Evolutionary conservation across 2,888 invertebrate species (phyloP).

Genomic region (Argyresthia goedartella): DNA sequence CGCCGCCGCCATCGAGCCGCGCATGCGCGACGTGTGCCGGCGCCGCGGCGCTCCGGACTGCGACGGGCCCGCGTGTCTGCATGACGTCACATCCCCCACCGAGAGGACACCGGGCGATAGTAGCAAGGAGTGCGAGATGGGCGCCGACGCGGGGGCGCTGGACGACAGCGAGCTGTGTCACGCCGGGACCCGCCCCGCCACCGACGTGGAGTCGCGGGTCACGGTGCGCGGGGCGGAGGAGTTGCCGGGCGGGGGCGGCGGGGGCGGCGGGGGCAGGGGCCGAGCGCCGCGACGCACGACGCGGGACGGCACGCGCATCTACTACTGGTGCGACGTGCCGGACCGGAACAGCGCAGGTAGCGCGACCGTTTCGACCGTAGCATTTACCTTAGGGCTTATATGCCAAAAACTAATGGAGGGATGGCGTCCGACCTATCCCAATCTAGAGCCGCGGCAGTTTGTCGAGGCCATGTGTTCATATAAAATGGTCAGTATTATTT

Average conservation of each 20-base stretch:
- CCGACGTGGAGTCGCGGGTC: constrained; percentile 12
- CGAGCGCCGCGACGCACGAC: constrained; percentile 78
- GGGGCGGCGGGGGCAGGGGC: constrained; percentile 35
- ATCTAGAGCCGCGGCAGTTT: no score
- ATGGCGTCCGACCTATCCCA: no score
- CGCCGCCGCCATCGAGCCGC: constrained; percentile 14
- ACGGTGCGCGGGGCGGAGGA: constrained; percentile 22
- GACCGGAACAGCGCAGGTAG: constrained; percentile 69
- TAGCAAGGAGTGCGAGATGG: constrained; percentile 66
- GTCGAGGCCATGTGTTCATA: no score
- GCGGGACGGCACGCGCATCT: constrained; percentile 86
- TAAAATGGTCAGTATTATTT: no score
- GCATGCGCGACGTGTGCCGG: constrained; percentile 33
- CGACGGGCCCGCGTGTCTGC: no score
- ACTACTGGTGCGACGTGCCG: constrained; percentile 89
- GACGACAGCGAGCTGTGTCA: constrained; percentile 24
- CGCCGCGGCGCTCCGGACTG: constrained; percentile 30
- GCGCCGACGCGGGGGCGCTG: constrained; percentile 59
- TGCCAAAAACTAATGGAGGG: no score
- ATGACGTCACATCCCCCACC: constrained; percentile 8
- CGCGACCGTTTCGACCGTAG: no score
- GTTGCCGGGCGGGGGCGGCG: constrained; percentile 25
- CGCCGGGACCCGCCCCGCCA: no score
- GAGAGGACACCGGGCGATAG: no score
- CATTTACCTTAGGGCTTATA: no score